These are phyloP conservation scores for Lapara coniferarum DNA, from an alignment of 2,888 invertebrate species.

Conservation along the genomic window DNA sequence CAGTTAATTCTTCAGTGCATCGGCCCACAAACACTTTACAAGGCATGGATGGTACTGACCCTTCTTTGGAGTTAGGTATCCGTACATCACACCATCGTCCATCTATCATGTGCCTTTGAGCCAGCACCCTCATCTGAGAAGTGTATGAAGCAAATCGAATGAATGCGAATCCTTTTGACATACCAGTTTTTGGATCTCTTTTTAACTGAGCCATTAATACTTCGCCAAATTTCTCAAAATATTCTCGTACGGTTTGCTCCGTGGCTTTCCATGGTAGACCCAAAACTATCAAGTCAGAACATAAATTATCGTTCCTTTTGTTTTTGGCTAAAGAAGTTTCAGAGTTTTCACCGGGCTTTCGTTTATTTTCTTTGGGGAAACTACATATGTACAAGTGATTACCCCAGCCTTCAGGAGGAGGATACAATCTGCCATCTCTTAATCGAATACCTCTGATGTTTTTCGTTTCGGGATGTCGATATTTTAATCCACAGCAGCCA, in stretches of 20 bases:
- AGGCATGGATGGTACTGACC: constrained; percentile 88
- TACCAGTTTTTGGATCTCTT: constrained; percentile 94
- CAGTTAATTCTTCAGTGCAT: constrained; percentile 91
- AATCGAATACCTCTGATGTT: constrained; percentile 95
- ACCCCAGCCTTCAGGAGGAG: constrained; percentile 96
- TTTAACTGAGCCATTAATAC: constrained; percentile 99
- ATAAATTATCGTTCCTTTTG: constrained; percentile 96
- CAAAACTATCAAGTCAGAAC: constrained; percentile 99
- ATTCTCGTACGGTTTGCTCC: constrained; percentile 97
- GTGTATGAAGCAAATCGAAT: constrained; percentile 98
- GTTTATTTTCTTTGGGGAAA: constrained; percentile 95
- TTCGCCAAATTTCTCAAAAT: constrained; percentile 99
- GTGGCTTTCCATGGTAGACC: constrained; percentile 99
- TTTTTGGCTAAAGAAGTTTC: constrained; percentile 94
- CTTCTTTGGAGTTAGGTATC: constrained; percentile 97
- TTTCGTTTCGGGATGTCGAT: constrained; percentile 96
- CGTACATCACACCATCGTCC: constrained; percentile 99
- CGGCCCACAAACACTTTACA: constrained; percentile 94
- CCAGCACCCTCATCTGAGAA: constrained; percentile 96
- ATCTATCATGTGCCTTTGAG: constrained; percentile 98
- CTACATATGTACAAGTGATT: constrained; percentile 89
- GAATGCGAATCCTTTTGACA: constrained; percentile 99
- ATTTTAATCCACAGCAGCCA: constrained; percentile 97
- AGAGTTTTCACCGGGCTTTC: constrained; percentile 96
- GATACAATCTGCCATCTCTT: constrained; percentile 95